These are phyloP conservation scores for Tringa solitaria DNA, from an alignment of 2,113 vertebrate species.

Conservation along the genomic window DNA sequence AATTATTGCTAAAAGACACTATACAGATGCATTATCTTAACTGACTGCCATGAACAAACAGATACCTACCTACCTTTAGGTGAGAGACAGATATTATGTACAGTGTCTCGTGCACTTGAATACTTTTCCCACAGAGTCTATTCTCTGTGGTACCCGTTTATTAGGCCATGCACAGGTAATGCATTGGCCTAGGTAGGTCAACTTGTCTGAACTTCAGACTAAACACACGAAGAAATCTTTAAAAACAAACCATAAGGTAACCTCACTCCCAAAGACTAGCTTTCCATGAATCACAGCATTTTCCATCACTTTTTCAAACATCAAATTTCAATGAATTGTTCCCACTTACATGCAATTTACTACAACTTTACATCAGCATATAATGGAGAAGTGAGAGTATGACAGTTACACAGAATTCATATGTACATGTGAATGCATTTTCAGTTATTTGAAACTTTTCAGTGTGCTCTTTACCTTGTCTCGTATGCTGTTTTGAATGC, in stretches of 20 bases:
- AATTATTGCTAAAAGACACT: not conserved
- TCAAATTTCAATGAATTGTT: not conserved
- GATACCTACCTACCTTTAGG: not conserved
- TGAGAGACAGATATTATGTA: not conserved
- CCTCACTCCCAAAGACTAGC: not conserved
- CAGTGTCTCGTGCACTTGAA: not conserved
- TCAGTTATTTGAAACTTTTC: not conserved
- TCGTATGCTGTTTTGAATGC: not conserved
- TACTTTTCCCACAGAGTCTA: not conserved
- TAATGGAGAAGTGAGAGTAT: not conserved
- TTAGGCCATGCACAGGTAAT: not conserved
- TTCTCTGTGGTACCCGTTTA: not conserved
- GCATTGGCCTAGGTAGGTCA: not conserved
- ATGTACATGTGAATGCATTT: fast-evolving
- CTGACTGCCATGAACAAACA: not conserved
- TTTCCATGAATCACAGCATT: not conserved
- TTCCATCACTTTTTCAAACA: not conserved
- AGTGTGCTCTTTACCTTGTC: not conserved
- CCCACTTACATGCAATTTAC: not conserved
- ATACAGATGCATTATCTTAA: not conserved
- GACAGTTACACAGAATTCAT: not conserved
- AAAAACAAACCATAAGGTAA: not conserved
- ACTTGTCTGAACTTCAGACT: not conserved
- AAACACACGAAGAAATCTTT: not conserved
- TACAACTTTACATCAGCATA: not conserved